phyloP scores from a whole-genome alignment of 1,140 invertebrate species.

The Pseudomyrmex concolor region DNA sequence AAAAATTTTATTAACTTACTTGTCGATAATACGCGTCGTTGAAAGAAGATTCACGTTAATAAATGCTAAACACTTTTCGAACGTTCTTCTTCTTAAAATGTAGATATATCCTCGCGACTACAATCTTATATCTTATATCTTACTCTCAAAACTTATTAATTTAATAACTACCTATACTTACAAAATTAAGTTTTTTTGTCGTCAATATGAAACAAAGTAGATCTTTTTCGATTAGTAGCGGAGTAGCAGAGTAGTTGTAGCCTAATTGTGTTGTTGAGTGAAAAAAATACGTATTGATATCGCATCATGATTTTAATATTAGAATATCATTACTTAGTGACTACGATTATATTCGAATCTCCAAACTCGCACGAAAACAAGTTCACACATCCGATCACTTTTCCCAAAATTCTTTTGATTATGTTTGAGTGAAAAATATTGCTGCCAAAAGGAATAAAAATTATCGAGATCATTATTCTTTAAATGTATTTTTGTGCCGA shows the following conservation, averaged over 20 bases:
- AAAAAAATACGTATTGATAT: background rate
- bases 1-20: conserved; percentile 42
- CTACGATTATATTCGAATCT: conserved; percentile 13
- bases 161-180: conserved; percentile 34
- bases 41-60: conserved; percentile 25
- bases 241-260: background rate
- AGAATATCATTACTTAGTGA: background rate
- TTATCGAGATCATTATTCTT: conserved; percentile 9
- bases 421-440: background rate
- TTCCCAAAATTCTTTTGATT: conserved; percentile 1
- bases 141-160: conserved; percentile 17
- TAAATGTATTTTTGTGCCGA: background rate
- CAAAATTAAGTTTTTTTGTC: background rate
- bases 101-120: conserved; percentile 7
- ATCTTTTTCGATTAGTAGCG: background rate
- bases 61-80: conserved; percentile 37
- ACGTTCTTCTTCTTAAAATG: conserved; percentile 19
- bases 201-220: conserved; percentile 6
- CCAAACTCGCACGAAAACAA: conserved; percentile 15
- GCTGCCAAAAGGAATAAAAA: conserved; percentile 10
- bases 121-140: background rate
- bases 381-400: conserved; percentile 18
- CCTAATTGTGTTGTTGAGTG: background rate
- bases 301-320: conserved; percentile 23
- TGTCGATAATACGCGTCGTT: conserved; percentile 22